A percentile compares a stretch with the other conserved stretches of the same genome.
These are phyloP conservation scores for Euclidia mi DNA, from an alignment of 2,888 invertebrate species.

Conservation along the genomic window DNA sequence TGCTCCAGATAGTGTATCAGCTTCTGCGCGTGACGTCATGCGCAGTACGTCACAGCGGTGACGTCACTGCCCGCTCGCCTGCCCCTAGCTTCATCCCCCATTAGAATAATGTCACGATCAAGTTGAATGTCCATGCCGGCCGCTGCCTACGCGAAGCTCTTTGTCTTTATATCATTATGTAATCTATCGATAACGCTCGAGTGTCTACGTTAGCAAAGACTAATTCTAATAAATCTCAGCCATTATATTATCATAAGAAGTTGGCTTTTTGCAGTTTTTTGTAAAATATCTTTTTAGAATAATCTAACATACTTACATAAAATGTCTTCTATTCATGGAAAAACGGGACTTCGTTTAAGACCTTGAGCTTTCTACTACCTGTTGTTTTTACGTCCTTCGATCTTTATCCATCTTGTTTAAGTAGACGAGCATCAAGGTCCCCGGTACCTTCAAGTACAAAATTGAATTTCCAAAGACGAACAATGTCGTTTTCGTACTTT, in stretches of 20 bases:
- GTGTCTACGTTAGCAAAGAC: not conserved
- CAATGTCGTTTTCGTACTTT: not conserved
- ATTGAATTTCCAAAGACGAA: constrained; percentile 1
- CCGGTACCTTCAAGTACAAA: not conserved
- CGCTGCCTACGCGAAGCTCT: not conserved
- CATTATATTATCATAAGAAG: not conserved
- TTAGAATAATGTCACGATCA: constrained; percentile 25
- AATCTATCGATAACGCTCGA: constrained; percentile 5
- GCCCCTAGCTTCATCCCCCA: constrained; percentile 27
- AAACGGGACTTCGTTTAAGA: constrained; percentile 4
- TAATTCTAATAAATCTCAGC: not conserved
- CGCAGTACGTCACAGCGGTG: constrained; percentile 69
- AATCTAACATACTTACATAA: not conserved
- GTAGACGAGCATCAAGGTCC: constrained; percentile 3
- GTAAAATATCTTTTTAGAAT: not conserved
- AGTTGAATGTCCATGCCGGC: constrained; percentile 17
- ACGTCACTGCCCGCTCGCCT: constrained; percentile 58
- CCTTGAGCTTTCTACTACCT: constrained; percentile 3
- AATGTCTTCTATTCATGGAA: too few species aligned
- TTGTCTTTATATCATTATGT: not conserved
- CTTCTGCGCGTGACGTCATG: constrained; percentile 68
- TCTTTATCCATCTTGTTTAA: constrained; percentile 1
- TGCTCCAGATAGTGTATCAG: constrained; percentile 29
- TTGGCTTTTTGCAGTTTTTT: too few species aligned
- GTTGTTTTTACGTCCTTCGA: constrained; percentile 8